Conservation (phyloP, 2,113 vertebrate genomes). For the Amphilophus citrinellus region DNA sequence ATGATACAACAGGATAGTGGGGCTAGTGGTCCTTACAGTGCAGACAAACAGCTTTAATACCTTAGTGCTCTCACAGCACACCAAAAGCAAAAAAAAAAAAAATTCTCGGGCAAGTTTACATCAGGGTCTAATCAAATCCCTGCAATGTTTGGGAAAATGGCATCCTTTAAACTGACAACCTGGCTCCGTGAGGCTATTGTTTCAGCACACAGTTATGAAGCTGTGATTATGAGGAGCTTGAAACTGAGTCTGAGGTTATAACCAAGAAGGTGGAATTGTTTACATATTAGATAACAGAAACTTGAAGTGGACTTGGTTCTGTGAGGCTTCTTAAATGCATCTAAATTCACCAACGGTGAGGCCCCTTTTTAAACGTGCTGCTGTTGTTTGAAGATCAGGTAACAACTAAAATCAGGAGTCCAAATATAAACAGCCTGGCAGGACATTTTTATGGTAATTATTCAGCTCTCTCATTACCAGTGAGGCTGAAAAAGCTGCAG, state of each 20-base stretch:
- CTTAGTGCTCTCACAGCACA: background rate
- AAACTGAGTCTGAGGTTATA: conserved; percentile 26
- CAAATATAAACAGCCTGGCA: background rate
- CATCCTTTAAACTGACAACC: conserved; percentile 31
- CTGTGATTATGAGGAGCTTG: conserved; percentile 34
- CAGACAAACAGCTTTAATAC: conserved; percentile 19
- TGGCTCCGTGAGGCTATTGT: conserved; percentile 39
- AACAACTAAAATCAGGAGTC: background rate
- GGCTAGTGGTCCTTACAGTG: background rate
- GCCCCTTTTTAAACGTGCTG: too few species aligned
- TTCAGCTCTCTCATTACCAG: background rate
- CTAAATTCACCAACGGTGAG: background rate
- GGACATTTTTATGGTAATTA: background rate
- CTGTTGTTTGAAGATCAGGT: background rate
- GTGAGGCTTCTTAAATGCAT: background rate
- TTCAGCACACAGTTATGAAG: conserved; percentile 28
- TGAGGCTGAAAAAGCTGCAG: background rate
- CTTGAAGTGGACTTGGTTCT: background rate
- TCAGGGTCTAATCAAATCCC: conserved; percentile 51
- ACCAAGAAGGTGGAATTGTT: conserved; percentile 1
- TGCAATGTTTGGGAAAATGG: conserved; percentile 41
- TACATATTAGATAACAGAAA: background rate
- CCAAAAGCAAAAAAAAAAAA: background rate
- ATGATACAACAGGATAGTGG: background rate
- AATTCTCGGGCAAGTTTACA: conserved; percentile 26